Evolutionary conservation across 2,113 vertebrate species (phyloP).

Genomic region (Todiramphus saurophagus): DNA sequence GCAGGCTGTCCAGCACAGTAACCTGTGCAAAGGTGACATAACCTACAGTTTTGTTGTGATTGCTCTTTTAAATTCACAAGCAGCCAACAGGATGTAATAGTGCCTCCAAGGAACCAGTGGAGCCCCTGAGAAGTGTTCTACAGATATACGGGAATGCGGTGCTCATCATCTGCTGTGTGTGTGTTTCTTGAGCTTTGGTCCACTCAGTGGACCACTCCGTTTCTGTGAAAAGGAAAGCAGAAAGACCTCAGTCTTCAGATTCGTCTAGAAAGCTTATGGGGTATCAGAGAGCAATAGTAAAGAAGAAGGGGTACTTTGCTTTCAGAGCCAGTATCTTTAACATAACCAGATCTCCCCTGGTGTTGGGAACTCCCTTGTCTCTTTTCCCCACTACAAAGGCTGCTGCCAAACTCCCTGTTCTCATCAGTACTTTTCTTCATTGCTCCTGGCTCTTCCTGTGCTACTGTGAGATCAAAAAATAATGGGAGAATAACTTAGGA

Average conservation of each 20-base stretch:
- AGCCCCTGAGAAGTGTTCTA: neutral
- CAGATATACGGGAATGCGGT: neutral
- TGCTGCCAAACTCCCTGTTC: neutral
- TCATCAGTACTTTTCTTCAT: neutral
- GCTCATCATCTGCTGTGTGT: neutral
- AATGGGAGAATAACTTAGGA: neutral
- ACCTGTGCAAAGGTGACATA: neutral
- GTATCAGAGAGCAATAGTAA: neutral
- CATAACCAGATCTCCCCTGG: neutral
- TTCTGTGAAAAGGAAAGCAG: neutral
- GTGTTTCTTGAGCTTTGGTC: neutral
- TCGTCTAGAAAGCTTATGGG: neutral
- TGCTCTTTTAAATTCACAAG: neutral
- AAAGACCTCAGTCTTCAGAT: neutral
- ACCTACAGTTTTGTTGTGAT: neutral
- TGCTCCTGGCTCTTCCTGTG: neutral
- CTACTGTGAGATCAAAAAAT: neutral
- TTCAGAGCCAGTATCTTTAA: neutral
- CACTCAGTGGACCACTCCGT: neutral
- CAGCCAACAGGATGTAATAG: neutral
- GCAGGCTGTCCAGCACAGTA: neutral
- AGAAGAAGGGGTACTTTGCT: neutral
- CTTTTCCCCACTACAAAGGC: neutral
- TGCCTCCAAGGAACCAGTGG: neutral
- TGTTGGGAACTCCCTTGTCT: neutral